These are phyloP conservation scores for Plebejus argus DNA, from an alignment of 2,888 invertebrate genomes.

Conservation along the genomic window DNA sequence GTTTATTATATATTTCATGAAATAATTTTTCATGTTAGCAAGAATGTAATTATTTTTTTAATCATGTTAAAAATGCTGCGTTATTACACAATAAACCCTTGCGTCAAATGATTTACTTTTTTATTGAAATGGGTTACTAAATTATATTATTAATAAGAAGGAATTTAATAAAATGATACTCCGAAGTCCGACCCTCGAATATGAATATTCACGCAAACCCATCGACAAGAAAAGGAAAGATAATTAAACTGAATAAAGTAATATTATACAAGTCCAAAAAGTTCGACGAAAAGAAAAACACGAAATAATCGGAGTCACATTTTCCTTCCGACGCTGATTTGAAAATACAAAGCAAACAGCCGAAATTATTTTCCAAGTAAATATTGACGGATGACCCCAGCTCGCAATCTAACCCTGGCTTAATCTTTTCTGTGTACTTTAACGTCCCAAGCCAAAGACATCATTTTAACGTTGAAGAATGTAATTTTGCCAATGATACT, in stretches of 20 bases:
- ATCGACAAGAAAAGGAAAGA: not conserved
- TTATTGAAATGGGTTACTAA: conserved; percentile 8
- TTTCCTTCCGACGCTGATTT: conserved; percentile 41
- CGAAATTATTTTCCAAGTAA: conserved; percentile 58
- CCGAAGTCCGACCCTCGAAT: not conserved
- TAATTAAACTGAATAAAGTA: conserved; percentile 28
- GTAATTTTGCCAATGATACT: conserved; percentile 24
- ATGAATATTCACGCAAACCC: conserved; percentile 26
- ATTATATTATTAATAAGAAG: not conserved
- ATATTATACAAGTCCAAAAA: conserved; percentile 18
- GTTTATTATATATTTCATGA: not conserved
- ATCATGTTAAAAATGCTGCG: not conserved
- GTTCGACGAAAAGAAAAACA: conserved; percentile 31
- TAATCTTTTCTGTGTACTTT: conserved; percentile 51
- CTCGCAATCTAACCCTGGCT: conserved; percentile 44
- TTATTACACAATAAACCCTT: not conserved
- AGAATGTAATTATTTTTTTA: too few relatives aligned
- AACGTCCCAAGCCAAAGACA: conserved; percentile 43
- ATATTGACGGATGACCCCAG: conserved; percentile 56
- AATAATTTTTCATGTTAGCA: not conserved
- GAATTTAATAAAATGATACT: not conserved
- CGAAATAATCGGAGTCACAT: conserved; percentile 39
- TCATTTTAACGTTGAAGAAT: conserved; percentile 42
- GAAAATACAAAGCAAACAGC: conserved; percentile 54
- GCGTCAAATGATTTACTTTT: not conserved